Base-by-base conservation (phyloP, 2,888 invertebrate species). In the Stenichneumon culpator region DNA sequence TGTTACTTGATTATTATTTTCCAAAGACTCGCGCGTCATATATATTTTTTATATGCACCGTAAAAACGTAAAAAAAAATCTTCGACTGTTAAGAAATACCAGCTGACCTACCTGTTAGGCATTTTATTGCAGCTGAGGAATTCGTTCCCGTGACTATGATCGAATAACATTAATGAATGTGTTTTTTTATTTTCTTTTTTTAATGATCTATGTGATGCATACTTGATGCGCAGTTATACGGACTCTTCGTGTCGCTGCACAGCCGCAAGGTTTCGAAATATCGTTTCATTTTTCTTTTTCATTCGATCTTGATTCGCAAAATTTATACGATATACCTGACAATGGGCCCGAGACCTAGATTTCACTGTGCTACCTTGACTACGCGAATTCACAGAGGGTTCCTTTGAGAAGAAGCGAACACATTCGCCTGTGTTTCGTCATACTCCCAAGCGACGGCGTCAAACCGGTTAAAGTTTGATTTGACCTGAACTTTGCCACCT, bases 401-500 rank as follows among this genome's bases (percentile, higher is more conserved):
- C 28, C 69, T 81, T 75, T 60, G 67, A 74, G 68, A 32, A 14
- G 72, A 73, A 63, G 5, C 63, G 39, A 47, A 69, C 50, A 44
- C 32, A 25, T 68, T 60, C 22, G 36, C 36, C 39, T 44, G 44
- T 4, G 28, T 80, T 73, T 80, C 79, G 72, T 80, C 73, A 72
- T 50, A n/a, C 73, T 67, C 70, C 16, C 47, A 47, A 57, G 54
- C 39, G 50, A 52, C 70, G 36, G 47, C 50, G 36, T n/a, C 0
- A 65, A 80, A 80, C 80, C 80, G 73, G 80, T 80, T 14, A n/a
- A 67, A 44, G 54, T 11, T 63, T 68, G 63, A 77, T 63, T 75
- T 50, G 63, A 81, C 50, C 60, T 32, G 70, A 77, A 57, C 69
- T 63, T 75, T 25, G 36, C 44, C 32, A 44, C 47, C 50, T 70